Percentiles rank a stretch among this genome's conserved stretches.
Evolutionary conservation across 1,140 invertebrate genomes (phyloP).

Genomic region (Temnothorax nylanderi): DNA sequence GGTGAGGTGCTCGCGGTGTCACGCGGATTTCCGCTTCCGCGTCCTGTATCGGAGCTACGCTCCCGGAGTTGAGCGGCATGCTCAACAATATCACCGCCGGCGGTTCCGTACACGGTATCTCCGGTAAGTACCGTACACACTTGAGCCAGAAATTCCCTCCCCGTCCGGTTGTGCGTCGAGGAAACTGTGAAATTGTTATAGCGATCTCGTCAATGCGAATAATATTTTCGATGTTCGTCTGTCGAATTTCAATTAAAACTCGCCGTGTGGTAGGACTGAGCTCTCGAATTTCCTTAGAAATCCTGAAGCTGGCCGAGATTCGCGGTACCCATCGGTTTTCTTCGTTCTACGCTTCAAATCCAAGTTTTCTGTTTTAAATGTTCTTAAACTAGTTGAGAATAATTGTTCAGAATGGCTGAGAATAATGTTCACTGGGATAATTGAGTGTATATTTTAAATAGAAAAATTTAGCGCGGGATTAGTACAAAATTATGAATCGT

Average conservation of each 20-base stretch:
- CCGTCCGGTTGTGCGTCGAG: not conserved
- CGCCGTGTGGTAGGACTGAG: not conserved
- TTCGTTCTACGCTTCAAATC: not conserved
- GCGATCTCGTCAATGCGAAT: not conserved
- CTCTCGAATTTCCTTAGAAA: not conserved
- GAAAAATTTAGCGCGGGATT: not conserved
- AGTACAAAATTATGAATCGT: not conserved
- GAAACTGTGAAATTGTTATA: not conserved
- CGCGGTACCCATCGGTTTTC: not conserved
- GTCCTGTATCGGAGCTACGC: conserved; percentile 80
- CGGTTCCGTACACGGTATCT: conserved; percentile 84
- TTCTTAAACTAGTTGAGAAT: not conserved
- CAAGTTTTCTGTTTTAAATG: not conserved
- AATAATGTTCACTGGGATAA: not conserved
- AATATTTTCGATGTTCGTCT: not conserved
- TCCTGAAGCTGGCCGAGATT: conserved; percentile 6
- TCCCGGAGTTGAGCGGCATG: conserved; percentile 82
- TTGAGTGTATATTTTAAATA: not conserved
- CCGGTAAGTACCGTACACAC: conserved; percentile 80
- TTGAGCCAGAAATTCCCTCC: not conserved
- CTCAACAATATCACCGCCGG: conserved; percentile 85
- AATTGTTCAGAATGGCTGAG: not conserved
- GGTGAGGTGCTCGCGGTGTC: conserved; percentile 69
- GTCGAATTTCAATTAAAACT: not conserved
- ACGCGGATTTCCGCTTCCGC: conserved; percentile 65